Evolutionary conservation across 2,888 invertebrate species (phyloP), one percentile per base, ranked within the genome.

Genomic region (Biston stratarius): DNA sequence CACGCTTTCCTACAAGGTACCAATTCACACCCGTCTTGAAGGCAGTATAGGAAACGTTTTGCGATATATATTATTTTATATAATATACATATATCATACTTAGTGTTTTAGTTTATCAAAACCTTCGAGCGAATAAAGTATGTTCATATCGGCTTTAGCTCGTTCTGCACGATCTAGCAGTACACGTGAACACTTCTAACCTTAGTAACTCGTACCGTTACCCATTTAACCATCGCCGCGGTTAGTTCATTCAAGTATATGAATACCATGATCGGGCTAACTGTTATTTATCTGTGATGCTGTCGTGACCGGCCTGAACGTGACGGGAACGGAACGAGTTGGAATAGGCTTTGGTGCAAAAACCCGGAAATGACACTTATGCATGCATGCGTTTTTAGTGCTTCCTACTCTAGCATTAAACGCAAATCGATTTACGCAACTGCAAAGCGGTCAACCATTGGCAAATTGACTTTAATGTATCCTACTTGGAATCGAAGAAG

Each of bases 301-400:
- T 58, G 55, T 75, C 70, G 72, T 81, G 82, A 80, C 78, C 69
- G 48, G 42, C 57, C 59, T 57, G 58, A 61, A 66, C 67, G 65
- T 68, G 67, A 69, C 63, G 64, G 61, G 58, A 61, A 51, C 48
- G 60, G 49, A 47, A 53, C 58, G 52, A 55, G 48, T 49, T 62
- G 69, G 71, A 66, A 47, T 61, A 69, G 68, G 65, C 71, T 70
- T 73, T 71, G 69, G 61, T 55, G 61, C 72, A 69, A 64, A 55
- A 64, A 74, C 71, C 74, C 79, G 80, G 78, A 80, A 80, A 81
- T 71, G 71, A 72, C 65, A 69, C 68, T 67, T 61, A 69, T 71
- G 72, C 74, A 72, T 69, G 71, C 72, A 73, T 73, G 73, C 74
- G 73, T 67, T 70, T 68, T 59, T 69, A 70, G 55, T 67, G 64